Conservation (phyloP, 2,888 invertebrate species). For the Hydroisotoma schaefferi region DNA sequence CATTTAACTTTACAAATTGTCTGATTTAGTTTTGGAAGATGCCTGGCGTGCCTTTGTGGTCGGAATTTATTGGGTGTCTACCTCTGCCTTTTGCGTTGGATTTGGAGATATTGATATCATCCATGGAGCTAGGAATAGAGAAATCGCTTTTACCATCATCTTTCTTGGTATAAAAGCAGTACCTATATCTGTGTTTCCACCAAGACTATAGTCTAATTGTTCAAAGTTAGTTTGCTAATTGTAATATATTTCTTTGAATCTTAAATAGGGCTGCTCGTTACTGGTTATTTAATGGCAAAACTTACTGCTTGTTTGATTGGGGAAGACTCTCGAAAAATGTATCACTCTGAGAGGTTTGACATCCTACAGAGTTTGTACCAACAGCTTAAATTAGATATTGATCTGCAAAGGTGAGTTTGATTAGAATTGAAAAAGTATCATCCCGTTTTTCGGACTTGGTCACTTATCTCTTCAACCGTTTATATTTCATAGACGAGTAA, state of each 20-base stretch:
- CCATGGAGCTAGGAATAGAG: conserved; percentile 19
- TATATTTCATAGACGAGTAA: conserved; percentile 33
- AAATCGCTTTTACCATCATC: conserved; percentile 29
- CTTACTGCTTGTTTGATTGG: conserved; percentile 40
- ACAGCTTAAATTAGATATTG: conserved; percentile 29
- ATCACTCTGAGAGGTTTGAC: conserved; percentile 37
- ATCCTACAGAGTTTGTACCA: conserved; percentile 34
- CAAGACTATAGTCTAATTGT: not conserved
- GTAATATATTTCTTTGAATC: conserved; percentile 2
- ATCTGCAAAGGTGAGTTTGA: conserved; percentile 34
- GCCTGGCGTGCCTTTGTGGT: conserved; percentile 28
- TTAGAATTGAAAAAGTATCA: too few species aligned
- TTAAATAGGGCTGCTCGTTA: conserved; percentile 21
- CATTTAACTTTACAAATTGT: not conserved
- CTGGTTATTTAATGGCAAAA: conserved; percentile 27
- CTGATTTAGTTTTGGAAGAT: conserved; percentile 17
- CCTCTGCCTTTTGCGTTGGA: conserved; percentile 34
- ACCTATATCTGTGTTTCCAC: too few species aligned
- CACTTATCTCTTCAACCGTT: not conserved
- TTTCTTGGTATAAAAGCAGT: too few species aligned
- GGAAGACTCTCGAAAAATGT: conserved; percentile 38
- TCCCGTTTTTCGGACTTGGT: not conserved
- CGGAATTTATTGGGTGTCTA: conserved; percentile 38
- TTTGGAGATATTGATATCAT: conserved; percentile 38
- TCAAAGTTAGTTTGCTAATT: not conserved